Evolutionary conservation across 2,797 vertebrate species (phyloP).

Genomic region (Odontamblyopus lacepedii): DNA sequence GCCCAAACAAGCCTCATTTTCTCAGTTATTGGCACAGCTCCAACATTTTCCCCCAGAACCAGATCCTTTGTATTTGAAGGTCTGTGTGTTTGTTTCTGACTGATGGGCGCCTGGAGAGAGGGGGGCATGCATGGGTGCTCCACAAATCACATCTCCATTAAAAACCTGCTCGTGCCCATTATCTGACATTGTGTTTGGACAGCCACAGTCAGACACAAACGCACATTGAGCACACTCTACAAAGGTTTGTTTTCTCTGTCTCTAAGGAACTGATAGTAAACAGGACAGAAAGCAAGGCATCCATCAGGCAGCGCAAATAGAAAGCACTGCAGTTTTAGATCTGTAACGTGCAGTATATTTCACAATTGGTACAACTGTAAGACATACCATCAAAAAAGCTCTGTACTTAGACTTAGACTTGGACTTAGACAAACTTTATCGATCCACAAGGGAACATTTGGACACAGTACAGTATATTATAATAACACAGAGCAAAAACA

Average conservation of each 20-base stretch:
- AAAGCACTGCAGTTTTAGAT: constrained; percentile 7
- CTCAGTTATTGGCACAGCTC: constrained; percentile 35
- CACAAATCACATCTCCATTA: constrained; percentile 45
- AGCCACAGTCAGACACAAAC: constrained; percentile 14
- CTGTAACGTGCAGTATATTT: not conserved
- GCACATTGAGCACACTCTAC: constrained; percentile 59
- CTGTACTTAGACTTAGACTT: no score
- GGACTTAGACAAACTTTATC: no score
- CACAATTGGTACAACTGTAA: not conserved
- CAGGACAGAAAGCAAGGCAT: constrained; percentile 47
- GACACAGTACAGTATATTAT: no score
- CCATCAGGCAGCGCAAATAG: constrained; percentile 32
- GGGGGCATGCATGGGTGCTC: constrained; percentile 19
- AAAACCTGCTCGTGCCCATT: constrained; percentile 46
- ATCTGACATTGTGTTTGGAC: constrained; percentile 34
- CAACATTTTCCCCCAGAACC: constrained; percentile 41
- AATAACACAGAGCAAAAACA: no score
- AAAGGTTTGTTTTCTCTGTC: constrained; percentile 47
- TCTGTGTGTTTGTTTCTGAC: constrained; percentile 11
- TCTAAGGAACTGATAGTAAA: constrained; percentile 60
- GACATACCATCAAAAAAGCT: not conserved
- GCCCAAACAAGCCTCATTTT: constrained; percentile 29
- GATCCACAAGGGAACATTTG: no score
- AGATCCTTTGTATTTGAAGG: constrained; percentile 42
- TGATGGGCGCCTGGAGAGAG: constrained; percentile 31